phyloP scores from a whole-genome alignment of 2,113 vertebrate species.

The Crypturellus undulatus region DNA sequence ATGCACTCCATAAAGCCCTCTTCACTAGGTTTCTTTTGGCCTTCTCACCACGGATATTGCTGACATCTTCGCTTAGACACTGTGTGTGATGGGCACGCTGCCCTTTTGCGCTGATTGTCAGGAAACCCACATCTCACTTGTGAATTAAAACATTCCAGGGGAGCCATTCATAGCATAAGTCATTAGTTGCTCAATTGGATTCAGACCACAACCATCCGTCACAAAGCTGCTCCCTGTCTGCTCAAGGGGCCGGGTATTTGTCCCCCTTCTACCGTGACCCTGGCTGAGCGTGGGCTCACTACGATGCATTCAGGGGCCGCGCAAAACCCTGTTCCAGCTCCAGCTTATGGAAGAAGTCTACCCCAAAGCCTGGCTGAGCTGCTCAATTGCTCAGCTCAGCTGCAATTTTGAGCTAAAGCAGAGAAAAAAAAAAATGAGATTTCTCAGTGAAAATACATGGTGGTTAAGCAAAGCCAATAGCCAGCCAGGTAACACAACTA shows the following conservation, averaged over 20 bases:
- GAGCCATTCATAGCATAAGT: neutral
- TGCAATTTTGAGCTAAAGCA: neutral
- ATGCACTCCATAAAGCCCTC: neutral
- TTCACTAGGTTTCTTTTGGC: neutral
- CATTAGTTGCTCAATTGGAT: neutral
- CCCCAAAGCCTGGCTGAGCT: neutral
- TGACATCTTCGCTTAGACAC: neutral
- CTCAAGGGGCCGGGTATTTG: neutral
- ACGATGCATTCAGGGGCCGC: neutral
- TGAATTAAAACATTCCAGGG: slow-evolving; percentile 5
- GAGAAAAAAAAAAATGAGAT: neutral
- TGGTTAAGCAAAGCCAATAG: neutral
- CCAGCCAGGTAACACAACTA: neutral
- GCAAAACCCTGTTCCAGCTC: neutral
- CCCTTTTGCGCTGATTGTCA: neutral
- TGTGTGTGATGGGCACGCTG: neutral
- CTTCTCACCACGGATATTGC: neutral
- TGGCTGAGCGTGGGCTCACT: neutral
- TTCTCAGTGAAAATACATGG: neutral
- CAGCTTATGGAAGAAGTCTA: neutral
- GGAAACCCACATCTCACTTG: neutral
- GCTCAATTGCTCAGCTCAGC: neutral
- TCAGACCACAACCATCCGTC: neutral
- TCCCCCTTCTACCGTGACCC: neutral
- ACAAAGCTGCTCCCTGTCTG: neutral